A percentile compares a stretch with the other conserved stretches of the same genome.
Evolutionary conservation across 2,888 invertebrate species (phyloP).

Genomic region (Idaea straminata): DNA sequence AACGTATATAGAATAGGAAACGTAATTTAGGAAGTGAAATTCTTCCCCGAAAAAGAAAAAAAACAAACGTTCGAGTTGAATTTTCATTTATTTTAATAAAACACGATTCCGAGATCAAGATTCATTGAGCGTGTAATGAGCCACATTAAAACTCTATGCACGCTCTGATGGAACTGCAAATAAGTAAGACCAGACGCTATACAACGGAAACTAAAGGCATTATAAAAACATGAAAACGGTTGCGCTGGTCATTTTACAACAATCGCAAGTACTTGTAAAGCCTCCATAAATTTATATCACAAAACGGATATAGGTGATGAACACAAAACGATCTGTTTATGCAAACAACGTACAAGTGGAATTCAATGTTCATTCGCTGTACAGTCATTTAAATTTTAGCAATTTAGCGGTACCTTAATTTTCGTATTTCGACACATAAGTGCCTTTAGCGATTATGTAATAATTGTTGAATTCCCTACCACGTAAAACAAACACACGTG

Average conservation of each 20-base stretch:
- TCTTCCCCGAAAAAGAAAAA: background rate
- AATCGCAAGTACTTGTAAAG: background rate
- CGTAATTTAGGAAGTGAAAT: background rate
- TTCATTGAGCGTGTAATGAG: conserved; percentile 39
- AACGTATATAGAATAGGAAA: background rate
- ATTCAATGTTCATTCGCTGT: background rate
- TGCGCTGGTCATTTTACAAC: background rate
- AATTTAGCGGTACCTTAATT: background rate
- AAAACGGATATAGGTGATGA: background rate
- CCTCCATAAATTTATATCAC: background rate
- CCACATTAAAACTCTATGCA: conserved; percentile 61
- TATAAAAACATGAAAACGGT: conserved; percentile 13
- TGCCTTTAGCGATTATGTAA: conserved; percentile 2
- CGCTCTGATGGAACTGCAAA: conserved; percentile 55
- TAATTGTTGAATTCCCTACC: conserved; percentile 6
- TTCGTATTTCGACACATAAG: background rate
- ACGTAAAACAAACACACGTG: conserved; percentile 3
- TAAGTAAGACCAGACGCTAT: conserved; percentile 53
- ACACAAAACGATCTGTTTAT: background rate
- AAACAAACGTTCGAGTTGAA: conserved; percentile 5
- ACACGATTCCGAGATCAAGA: conserved; percentile 17
- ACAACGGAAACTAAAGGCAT: conserved; percentile 60
- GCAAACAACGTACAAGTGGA: background rate
- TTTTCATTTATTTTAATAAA: conserved; percentile 17
- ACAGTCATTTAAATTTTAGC: background rate